A percentile compares a stretch with the other conserved stretches of the same genome.
phyloP scores from a whole-genome alignment of 2,113 vertebrate species.

The Triplophysa tibetana region DNA sequence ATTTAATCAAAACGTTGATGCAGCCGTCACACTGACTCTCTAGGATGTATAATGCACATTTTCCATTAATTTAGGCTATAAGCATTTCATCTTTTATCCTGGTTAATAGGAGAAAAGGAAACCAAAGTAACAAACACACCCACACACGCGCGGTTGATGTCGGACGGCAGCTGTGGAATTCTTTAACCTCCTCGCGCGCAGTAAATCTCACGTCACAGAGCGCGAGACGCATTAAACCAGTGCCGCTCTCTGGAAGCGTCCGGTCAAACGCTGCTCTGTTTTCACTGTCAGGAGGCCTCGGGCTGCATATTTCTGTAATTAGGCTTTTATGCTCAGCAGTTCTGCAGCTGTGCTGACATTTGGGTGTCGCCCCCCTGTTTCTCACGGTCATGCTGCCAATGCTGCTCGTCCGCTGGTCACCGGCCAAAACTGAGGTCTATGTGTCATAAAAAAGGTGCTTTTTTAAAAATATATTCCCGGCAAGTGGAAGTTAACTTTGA shows the following conservation, averaged over 20 bases:
- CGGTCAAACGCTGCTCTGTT: conserved; percentile 79
- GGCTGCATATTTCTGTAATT: conserved; percentile 90
- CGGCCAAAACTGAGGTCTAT: conserved; percentile 79
- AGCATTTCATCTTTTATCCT: neutral
- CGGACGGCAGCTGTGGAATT: conserved; percentile 71
- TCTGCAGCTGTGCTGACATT: conserved; percentile 93
- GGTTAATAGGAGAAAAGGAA: neutral
- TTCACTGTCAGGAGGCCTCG: conserved; percentile 77
- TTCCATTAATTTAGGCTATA: neutral
- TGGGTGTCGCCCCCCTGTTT: conserved; percentile 87
- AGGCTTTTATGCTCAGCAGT: conserved; percentile 86
- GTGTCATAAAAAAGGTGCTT: conserved; percentile 72
- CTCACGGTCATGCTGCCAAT: conserved; percentile 87
- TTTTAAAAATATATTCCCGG: conserved; percentile 65
- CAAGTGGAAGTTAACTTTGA: conserved; percentile 60
- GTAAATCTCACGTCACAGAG: conserved; percentile 72
- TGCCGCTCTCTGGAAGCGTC: conserved; percentile 63
- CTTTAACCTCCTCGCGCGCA: conserved; percentile 58
- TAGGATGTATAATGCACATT: too few relatives aligned
- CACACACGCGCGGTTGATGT: conserved; percentile 61
- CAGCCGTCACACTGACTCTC: too few relatives aligned
- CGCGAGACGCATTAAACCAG: conserved; percentile 65
- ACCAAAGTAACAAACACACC: conserved; percentile 53
- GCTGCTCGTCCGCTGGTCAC: conserved; percentile 72
- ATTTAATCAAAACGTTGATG: too few relatives aligned